Conservation (phyloP, 2,797 vertebrate genomes). For the Lerista edwardsae region DNA sequence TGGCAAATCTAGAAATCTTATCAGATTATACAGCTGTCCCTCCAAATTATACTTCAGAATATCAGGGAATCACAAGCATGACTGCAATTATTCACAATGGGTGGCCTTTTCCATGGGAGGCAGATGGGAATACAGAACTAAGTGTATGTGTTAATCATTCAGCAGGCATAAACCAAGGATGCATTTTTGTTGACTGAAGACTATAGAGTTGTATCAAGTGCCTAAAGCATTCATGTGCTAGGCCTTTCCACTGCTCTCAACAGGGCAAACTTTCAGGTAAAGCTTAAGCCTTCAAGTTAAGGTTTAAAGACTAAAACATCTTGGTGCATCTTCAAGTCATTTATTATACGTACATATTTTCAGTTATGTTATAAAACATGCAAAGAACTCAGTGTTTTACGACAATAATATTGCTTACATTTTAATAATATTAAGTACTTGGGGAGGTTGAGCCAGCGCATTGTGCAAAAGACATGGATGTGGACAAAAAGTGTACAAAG, state of each 20-base stretch:
- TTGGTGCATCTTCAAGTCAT: background rate
- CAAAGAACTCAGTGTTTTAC: background rate
- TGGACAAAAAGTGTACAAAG: too few species aligned
- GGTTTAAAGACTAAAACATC: background rate
- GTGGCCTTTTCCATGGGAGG: background rate
- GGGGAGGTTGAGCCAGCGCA: too few species aligned
- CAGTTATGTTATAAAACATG: background rate
- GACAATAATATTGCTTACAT: too few species aligned
- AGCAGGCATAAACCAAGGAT: background rate
- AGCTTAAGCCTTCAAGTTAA: too few species aligned
- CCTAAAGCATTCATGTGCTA: background rate
- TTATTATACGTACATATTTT: background rate
- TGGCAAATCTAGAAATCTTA: background rate
- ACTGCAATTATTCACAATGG: background rate
- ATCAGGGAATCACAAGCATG: background rate
- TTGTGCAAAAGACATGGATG: too few species aligned
- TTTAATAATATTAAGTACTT: too few species aligned
- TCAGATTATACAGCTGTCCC: background rate
- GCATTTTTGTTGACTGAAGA: background rate
- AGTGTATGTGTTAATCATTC: background rate
- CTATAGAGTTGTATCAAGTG: background rate
- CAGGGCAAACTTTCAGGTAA: background rate
- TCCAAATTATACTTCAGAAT: slow-evolving; percentile 10
- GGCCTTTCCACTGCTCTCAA: background rate
- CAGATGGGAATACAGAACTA: background rate